Evolutionary conservation across 1,140 invertebrate genomes (phyloP).

Genomic region (Neodiprion fabricii): DNA sequence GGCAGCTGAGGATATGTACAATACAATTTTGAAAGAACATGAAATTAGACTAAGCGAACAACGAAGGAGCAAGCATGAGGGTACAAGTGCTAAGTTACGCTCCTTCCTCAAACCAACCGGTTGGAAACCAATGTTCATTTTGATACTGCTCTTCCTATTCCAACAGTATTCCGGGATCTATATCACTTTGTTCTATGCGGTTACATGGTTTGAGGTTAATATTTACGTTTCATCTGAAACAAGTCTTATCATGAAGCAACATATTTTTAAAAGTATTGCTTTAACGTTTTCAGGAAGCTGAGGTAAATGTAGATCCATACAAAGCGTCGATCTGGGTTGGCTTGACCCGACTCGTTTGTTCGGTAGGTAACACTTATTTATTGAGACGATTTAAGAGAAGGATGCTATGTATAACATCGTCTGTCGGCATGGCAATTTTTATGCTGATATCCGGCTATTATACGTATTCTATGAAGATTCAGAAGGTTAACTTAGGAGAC

Average conservation of each 20-base stretch:
- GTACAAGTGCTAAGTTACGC: slow-evolving; percentile 43
- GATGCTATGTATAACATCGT: slow-evolving; percentile 60
- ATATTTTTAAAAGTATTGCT: slow-evolving; percentile 10
- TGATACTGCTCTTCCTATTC: slow-evolving; percentile 66
- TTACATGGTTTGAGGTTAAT: slow-evolving; percentile 67
- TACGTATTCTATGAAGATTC: slow-evolving; percentile 51
- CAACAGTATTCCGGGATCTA: slow-evolving; percentile 72
- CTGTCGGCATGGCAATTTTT: slow-evolving; percentile 61
- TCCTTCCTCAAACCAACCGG: slow-evolving; percentile 64
- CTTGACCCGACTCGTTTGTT: slow-evolving; percentile 68
- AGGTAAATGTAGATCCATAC: slow-evolving; percentile 59
- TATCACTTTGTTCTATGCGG: slow-evolving; percentile 74
- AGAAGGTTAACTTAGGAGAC: slow-evolving; percentile 44
- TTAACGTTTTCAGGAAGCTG: slow-evolving; percentile 56
- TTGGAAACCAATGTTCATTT: slow-evolving; percentile 67
- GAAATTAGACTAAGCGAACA: slow-evolving; percentile 52
- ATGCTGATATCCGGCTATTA: slow-evolving; percentile 64
- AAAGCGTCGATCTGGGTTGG: slow-evolving; percentile 69
- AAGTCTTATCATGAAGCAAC: slow-evolving; percentile 1
- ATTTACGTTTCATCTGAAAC: not conserved
- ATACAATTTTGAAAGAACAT: slow-evolving; percentile 55
- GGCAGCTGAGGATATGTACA: slow-evolving; percentile 47
- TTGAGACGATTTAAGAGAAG: slow-evolving; percentile 61
- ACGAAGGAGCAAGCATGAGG: slow-evolving; percentile 45
- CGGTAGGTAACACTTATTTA: slow-evolving; percentile 64